Evolutionary conservation across 2,888 invertebrate genomes (phyloP).

Genomic region (Synergus japonicus): DNA sequence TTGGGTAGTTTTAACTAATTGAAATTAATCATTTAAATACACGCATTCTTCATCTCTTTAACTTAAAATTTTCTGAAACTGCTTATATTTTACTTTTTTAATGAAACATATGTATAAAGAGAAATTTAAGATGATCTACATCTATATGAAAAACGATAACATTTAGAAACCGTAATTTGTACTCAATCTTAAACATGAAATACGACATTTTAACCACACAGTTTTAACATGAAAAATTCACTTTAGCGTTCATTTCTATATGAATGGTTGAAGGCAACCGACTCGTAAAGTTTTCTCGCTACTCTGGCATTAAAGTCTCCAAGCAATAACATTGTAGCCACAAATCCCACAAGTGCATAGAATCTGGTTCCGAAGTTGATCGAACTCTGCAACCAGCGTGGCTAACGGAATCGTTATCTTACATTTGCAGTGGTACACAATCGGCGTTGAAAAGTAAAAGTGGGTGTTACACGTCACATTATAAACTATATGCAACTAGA

Average conservation of each 20-base stretch:
- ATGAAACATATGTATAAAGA: not conserved
- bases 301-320: constrained; percentile 35
- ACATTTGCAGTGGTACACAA: constrained; percentile 30
- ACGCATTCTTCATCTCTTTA: not conserved
- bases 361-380: not conserved
- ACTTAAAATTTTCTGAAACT: no score
- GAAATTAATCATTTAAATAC: not conserved
- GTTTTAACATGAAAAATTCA: constrained; percentile 1
- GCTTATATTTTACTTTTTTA: no score
- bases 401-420: constrained; percentile 28
- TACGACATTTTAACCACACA: constrained; percentile 5
- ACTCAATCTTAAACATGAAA: constrained; percentile 2
- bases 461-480: constrained; percentile 36
- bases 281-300: constrained; percentile 19
- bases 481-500: constrained; percentile 29
- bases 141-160: not conserved
- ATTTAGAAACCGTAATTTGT: not conserved
- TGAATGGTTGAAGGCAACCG: not conserved
- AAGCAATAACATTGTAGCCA: constrained; percentile 19
- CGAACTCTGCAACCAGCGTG: constrained; percentile 16
- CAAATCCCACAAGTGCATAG: not conserved
- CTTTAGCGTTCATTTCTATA: not conserved
- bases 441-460: constrained; percentile 38
- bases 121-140: not conserved
- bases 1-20: not conserved